Percentiles rank a stretch among this genome's conserved stretches.
Evolutionary conservation across 2,113 vertebrate species (phyloP).

Genomic region (Pomatorhinus ruficollis): DNA sequence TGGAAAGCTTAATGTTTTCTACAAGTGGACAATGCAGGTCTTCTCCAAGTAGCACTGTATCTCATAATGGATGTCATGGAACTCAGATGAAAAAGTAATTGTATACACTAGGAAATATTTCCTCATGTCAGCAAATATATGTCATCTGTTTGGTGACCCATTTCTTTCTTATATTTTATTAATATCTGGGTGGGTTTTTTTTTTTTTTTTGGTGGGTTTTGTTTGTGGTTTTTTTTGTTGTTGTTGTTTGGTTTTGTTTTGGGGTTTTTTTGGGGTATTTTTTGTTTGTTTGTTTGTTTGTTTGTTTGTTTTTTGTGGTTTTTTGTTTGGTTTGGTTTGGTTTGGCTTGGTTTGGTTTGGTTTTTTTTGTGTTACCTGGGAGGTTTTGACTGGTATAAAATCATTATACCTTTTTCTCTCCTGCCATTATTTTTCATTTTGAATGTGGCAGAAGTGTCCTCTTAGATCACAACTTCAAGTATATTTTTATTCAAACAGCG

Average conservation of each 20-base stretch:
- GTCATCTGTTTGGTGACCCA: neutral
- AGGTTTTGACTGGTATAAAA: neutral
- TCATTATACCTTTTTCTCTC: neutral
- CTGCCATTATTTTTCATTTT: constrained; percentile 21
- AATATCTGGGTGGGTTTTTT: neutral
- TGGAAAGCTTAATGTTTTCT: constrained; percentile 35
- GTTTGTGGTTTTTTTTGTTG: neutral
- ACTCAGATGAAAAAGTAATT: neutral
- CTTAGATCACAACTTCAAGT: constrained; percentile 21
- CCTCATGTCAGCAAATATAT: neutral
- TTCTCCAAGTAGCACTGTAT: neutral
- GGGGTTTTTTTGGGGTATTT: no score
- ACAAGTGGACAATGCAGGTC: neutral
- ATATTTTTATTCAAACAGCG: constrained; percentile 39
- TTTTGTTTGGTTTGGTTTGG: no score
- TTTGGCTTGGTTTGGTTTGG: no score
- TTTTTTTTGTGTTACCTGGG: neutral
- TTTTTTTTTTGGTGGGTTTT: rapidly evolving
- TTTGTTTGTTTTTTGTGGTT: no score
- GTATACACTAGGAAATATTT: neutral
- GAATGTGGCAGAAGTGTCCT: neutral
- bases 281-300: neutral
- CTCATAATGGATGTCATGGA: neutral
- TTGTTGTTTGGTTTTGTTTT: no score
- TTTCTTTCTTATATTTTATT: neutral